A percentile compares a stretch with the other conserved stretches of the same genome.
These are phyloP conservation scores for Isichthys henryi DNA, from an alignment of 2,113 vertebrate species.

Conservation along the genomic window DNA sequence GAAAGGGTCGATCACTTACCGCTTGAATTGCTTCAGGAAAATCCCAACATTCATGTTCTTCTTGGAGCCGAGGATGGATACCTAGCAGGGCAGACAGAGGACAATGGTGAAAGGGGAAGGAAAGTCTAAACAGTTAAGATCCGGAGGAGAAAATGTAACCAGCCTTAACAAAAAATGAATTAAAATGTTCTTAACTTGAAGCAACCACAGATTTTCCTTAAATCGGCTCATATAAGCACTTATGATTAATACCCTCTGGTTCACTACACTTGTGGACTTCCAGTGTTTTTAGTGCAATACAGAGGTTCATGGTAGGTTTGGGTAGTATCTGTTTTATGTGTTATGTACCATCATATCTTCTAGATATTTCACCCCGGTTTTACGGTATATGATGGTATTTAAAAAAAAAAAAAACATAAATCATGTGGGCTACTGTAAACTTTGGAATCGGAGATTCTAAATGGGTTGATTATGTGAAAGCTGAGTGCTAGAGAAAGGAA, in stretches of 20 bases:
- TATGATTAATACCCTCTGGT: neutral
- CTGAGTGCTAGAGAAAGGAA: neutral
- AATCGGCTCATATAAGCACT: neutral
- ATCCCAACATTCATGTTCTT: constrained; percentile 71
- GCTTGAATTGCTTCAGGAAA: constrained; percentile 72
- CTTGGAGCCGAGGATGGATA: constrained; percentile 64
- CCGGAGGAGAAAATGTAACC: neutral
- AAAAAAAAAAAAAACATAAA: no score
- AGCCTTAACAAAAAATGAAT: neutral
- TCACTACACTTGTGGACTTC: neutral
- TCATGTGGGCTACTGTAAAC: neutral
- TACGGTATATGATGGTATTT: neutral
- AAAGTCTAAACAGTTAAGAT: neutral
- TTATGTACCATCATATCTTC: neutral
- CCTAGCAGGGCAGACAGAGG: constrained; percentile 42
- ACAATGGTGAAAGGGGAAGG: neutral
- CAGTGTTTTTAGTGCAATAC: neutral
- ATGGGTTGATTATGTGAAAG: neutral
- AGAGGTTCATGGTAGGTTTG: neutral
- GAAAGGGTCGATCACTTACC: constrained; percentile 53
- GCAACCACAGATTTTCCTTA: neutral
- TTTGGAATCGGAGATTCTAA: neutral
- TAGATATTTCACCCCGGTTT: neutral
- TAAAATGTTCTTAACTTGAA: neutral
- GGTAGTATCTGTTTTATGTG: neutral